Base-by-base conservation (phyloP, 2,888 invertebrate genomes). In the Drosophila histrio region DNA sequence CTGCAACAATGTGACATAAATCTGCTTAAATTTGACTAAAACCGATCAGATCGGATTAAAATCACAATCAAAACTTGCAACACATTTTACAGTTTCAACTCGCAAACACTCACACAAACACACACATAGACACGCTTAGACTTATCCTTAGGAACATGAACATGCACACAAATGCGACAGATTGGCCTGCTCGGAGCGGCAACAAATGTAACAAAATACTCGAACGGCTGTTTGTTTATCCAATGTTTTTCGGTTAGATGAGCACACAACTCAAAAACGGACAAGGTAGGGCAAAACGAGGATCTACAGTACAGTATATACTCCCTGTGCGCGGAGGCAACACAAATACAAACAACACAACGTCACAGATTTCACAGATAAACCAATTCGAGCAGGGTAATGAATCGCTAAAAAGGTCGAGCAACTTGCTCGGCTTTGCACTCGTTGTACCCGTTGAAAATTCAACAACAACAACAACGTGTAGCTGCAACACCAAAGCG, bases 11-110 rank as follows among this genome's bases (percentile, higher is more conserved):
- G 78, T 91, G 92, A 90, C 91, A 88, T 70, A 91, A 91, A 91
- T 90, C 91, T 90, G 71, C 81, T 89, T 91, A 91, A 91, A 91
- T 91, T 91, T 91, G 90, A 90, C 91, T 91, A 89, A 82, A 91
- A 91, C 83, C 88, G 90, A 89, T 90, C 88, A 89, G 83, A 90
- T 79, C 90, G 91, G 91, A 89, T 91, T 91, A 91, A 89, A 88
- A 77, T 77, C 77, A 59, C 77, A 86, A 88, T 90, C 83, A 47
- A 80, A 81, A 80, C 79, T 83, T 75, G 71, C 72, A 71, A 62
- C 78, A 76, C 82, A 87, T 76, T 88, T 88, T 87, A 79, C 82
- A 88, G 82, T 84, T 66, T 78, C 46, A 43, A 53, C 15, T 46
- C 43, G 11, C 30, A 38, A 3, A 41, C 13, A 47, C 19, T 7